A percentile compares a stretch with the other conserved stretches of the same genome.
Conservation (phyloP, 2,113 vertebrate genomes). For the Sminthopsis crassicaudata region DNA sequence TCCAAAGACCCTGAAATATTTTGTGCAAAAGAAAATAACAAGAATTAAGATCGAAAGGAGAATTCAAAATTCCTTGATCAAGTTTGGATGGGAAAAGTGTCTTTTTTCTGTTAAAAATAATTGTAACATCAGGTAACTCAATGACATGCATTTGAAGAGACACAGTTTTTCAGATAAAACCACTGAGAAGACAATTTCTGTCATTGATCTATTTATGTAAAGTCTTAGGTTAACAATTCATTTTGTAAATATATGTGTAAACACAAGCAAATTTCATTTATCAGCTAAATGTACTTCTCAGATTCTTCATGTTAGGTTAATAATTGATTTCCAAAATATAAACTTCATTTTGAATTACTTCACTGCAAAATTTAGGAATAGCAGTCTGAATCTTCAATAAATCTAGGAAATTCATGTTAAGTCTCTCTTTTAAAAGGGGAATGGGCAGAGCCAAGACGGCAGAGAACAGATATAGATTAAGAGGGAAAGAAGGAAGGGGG, state of each 20-base stretch:
- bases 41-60: background rate
- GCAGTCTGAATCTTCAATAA: background rate
- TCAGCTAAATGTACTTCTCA: background rate
- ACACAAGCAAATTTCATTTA: background rate
- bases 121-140: background rate
- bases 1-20: conserved; percentile 20
- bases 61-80: conserved; percentile 35
- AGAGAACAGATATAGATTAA: too few species aligned
- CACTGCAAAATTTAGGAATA: background rate
- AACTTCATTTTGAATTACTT: background rate
- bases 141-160: background rate
- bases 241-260: background rate
- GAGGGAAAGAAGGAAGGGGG: too few species aligned
- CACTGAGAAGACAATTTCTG: background rate
- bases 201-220: background rate
- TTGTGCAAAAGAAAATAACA: background rate
- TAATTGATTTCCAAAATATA: background rate
- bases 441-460: too few species aligned
- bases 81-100: background rate
- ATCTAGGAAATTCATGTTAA: background rate
- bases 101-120: background rate
- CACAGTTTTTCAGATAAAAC: background rate
- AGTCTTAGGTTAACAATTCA: background rate
- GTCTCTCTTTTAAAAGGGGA: background rate
- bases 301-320: background rate